These are phyloP conservation scores for Corydoras maculifer DNA, from an alignment of 2,113 vertebrate species.

Conservation along the genomic window DNA sequence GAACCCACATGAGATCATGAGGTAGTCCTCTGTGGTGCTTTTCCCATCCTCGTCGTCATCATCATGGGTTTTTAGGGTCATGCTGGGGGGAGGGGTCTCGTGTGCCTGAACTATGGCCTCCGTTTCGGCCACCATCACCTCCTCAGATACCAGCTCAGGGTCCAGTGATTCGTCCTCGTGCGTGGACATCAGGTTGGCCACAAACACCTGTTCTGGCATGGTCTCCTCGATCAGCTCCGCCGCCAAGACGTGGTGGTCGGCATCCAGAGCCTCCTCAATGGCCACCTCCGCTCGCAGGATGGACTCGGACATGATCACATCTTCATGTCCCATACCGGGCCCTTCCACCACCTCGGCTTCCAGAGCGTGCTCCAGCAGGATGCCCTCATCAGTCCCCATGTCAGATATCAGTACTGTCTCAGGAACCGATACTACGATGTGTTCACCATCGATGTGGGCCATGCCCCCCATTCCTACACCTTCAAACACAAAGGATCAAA, in stretches of 20 bases:
- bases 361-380: slow-evolving; percentile 84
- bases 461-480: slow-evolving; percentile 95
- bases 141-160: slow-evolving; percentile 86
- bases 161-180: slow-evolving; percentile 80
- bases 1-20: slow-evolving; percentile 92
- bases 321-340: slow-evolving; percentile 59
- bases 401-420: slow-evolving; percentile 95
- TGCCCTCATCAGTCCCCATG: slow-evolving; percentile 83
- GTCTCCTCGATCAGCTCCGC: slow-evolving; percentile 78
- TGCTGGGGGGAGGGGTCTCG: slow-evolving; percentile 73
- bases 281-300: slow-evolving; percentile 87
- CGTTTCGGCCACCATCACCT: slow-evolving; percentile 84
- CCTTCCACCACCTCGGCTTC: slow-evolving; percentile 67
- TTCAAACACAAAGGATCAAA: slow-evolving; percentile 50
- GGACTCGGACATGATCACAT: slow-evolving; percentile 82
- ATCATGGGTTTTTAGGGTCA: slow-evolving; percentile 75
- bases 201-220: slow-evolving; percentile 89
- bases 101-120: slow-evolving; percentile 84
- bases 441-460: slow-evolving; percentile 94
- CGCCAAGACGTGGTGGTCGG: slow-evolving; percentile 77
- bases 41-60: slow-evolving; percentile 86
- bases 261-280: slow-evolving; percentile 86
- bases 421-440: slow-evolving; percentile 96
- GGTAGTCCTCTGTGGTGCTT: slow-evolving; percentile 93
- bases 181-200: slow-evolving; percentile 84